Percentiles rank a stretch among this genome's conserved stretches.
Conservation (phyloP, 2,113 vertebrate genomes). For the Pagrus major region DNA sequence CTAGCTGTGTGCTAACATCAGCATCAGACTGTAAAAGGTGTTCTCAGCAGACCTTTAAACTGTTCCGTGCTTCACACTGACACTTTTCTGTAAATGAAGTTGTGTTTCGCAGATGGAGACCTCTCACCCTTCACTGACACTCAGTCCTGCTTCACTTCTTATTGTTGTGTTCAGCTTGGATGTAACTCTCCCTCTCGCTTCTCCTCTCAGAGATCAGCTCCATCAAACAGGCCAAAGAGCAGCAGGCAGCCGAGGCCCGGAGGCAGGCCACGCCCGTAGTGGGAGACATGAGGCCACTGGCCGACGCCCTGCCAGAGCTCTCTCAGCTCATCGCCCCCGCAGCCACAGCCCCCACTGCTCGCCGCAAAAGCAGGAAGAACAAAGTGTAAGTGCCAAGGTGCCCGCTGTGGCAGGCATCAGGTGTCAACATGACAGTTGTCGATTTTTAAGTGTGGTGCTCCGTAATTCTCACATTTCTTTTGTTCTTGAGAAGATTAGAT, state of each 20-base stretch:
- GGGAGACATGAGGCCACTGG: conserved; percentile 90
- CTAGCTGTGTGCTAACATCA: too few relatives aligned
- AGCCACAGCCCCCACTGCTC: background rate
- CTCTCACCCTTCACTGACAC: background rate
- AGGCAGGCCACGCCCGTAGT: conserved; percentile 88
- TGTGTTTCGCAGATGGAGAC: background rate
- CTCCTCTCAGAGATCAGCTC: conserved; percentile 88
- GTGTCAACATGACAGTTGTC: background rate
- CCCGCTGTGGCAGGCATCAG: background rate
- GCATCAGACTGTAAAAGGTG: background rate
- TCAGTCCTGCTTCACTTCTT: background rate
- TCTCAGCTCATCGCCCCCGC: conserved; percentile 78
- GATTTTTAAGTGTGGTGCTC: background rate
- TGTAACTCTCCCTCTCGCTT: background rate
- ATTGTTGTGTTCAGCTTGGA: background rate
- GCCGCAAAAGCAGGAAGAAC: conserved; percentile 68
- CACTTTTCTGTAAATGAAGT: background rate
- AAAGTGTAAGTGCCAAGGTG: conserved; percentile 62
- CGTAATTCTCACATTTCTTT: background rate
- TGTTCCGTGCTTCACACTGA: background rate
- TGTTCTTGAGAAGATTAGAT: background rate
- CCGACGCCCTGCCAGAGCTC: conserved; percentile 91
- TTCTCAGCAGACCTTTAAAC: background rate
- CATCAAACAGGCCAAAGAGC: conserved; percentile 87
- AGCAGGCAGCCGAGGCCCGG: conserved; percentile 82